Evolutionary conservation across 2,113 vertebrate genomes (phyloP), one percentile per base, ranked within the genome.

Genomic region (Dascyllus trimaculatus): DNA sequence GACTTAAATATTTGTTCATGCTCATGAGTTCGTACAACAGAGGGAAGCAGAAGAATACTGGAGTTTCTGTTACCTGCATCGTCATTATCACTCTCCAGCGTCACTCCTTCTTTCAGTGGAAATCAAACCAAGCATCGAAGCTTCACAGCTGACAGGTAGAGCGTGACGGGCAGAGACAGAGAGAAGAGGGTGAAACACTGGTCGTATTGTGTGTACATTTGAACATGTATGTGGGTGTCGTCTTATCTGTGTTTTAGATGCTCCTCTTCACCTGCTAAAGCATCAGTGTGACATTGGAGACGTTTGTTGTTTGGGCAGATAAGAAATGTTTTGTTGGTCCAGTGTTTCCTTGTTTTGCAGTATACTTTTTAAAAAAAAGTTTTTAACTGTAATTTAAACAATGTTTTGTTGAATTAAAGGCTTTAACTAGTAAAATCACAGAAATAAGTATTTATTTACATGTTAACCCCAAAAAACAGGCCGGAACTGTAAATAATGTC

Each of bases 81-180:
- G 19, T 49, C 65, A 51, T 26, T 59, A 21, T 54, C 32, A 26
- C 29, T 49, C 24, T 57, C 10, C 19, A 17, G 22, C 62, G 24
- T 51, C 11, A n/a, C 71, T 22, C 11, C 40, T 22, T 38, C 59
- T 40, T 40, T 52, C 24, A 0, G 52, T 51, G 38, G 88, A 81
- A 90, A 85, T 71, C 48, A 13, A 80, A 87, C 51, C 57, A 70
- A 24, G 80, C 78, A 89, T 91, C 82, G 89, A 85, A 91, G 84
- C 67, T 17, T 80, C 48, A 26, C 43, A 63, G 79, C 82, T 5
- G 26, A 29, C 26, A 79, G 78, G 60, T 72, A 14, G 69, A 88
- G 85, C 62, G 51, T 84, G 78, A 69, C 54, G 2, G 62, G 62
- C 11, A 1, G 19, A 70, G 32, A n/a, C 11, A 1, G 19, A 70